Evolutionary conservation across 2,888 invertebrate genomes (phyloP).

Genomic region (Anoncus sp.): DNA sequence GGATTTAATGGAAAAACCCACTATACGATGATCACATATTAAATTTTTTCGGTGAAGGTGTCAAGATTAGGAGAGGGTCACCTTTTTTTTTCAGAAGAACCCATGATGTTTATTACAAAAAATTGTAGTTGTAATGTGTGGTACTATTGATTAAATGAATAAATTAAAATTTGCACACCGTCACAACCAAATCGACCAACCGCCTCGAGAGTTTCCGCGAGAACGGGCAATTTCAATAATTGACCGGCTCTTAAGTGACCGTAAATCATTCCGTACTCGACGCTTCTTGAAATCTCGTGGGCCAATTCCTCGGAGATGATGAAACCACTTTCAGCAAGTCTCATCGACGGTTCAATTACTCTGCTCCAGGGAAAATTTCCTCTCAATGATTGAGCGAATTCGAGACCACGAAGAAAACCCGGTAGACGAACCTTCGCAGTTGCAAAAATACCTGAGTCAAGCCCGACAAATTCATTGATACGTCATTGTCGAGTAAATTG

Average conservation of each 20-base stretch:
- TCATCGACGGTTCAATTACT: conserved; percentile 86
- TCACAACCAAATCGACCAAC: conserved; percentile 82
- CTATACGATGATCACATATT: too few species aligned
- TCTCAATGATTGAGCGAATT: conserved; percentile 84
- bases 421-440: conserved; percentile 82
- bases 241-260: conserved; percentile 82
- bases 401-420: conserved; percentile 86
- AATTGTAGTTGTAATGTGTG: too few species aligned
- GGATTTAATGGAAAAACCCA: too few species aligned
- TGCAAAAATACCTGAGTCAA: conserved; percentile 65
- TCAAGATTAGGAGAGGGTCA: too few species aligned
- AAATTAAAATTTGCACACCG: conserved; percentile 73
- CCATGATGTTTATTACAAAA: too few species aligned
- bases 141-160: background rate
- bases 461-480: background rate
- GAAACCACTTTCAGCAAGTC: conserved; percentile 85
- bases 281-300: conserved; percentile 81
- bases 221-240: conserved; percentile 82
- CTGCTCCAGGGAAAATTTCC: conserved; percentile 86
- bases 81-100: too few species aligned
- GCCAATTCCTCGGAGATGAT: conserved; percentile 84
- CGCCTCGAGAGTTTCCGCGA: conserved; percentile 85
- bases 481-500: background rate
- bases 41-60: too few species aligned
- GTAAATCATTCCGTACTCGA: conserved; percentile 81